phyloP scores from a whole-genome alignment of 2,888 invertebrate species.

The Pseudococcus viburni region DNA sequence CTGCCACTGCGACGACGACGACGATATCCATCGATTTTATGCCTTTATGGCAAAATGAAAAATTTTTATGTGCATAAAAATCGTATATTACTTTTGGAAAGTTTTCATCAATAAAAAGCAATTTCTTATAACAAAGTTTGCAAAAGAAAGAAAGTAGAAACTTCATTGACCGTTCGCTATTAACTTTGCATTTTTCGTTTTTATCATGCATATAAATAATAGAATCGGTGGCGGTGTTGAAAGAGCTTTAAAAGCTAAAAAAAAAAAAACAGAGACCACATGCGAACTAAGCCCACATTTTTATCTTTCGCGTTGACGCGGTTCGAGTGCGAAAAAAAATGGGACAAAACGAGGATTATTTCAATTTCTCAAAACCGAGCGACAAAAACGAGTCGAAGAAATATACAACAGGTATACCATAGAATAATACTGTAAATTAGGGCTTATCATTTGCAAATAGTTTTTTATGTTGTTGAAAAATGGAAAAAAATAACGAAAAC shows the following conservation, averaged over 20 bases:
- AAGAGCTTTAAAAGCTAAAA: background rate
- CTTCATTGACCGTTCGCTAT: slow-evolving; percentile 30
- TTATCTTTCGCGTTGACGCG: background rate
- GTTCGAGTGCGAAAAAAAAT: background rate
- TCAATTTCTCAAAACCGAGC: background rate
- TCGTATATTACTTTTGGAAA: slow-evolving; percentile 48
- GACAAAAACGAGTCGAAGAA: background rate
- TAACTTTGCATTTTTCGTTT: slow-evolving; percentile 28
- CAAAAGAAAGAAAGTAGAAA: background rate
- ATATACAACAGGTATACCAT: background rate
- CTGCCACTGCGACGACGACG: background rate
- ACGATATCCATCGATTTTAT: slow-evolving; percentile 14
- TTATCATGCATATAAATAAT: background rate
- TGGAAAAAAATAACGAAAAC: background rate
- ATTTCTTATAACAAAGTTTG: slow-evolving; percentile 47
- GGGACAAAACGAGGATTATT: background rate
- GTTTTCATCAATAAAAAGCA: slow-evolving; percentile 48
- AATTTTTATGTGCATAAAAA: slow-evolving; percentile 42
- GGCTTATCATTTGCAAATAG: slow-evolving; percentile 15
- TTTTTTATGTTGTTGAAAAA: slow-evolving; percentile 17
- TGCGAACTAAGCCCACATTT: background rate
- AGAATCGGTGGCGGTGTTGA: background rate
- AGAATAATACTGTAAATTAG: background rate
- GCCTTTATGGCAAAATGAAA: slow-evolving; percentile 40
- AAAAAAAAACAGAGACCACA: background rate